phyloP scores from a whole-genome alignment of 1,140 invertebrate species.

The Platyscapa corneri region DNA sequence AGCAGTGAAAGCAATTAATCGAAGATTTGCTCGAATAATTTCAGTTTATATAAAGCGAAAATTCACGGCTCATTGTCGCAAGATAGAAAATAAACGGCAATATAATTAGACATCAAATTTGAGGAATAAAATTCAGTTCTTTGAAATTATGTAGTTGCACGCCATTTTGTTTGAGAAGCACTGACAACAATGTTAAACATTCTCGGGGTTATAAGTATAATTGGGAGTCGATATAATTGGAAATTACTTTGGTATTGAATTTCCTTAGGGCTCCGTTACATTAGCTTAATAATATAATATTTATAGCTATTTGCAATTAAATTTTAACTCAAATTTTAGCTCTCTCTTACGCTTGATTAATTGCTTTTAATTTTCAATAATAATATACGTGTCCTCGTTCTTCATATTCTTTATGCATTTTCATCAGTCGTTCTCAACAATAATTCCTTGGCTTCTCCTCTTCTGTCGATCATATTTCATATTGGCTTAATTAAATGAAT shows the following conservation, averaged over 20 bases:
- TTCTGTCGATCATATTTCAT: not conserved
- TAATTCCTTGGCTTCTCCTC: not conserved
- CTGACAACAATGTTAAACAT: not conserved
- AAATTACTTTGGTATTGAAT: not conserved
- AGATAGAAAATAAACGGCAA: not conserved
- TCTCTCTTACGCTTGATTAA: not conserved
- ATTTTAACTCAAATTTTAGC: not conserved
- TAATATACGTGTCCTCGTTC: not conserved
- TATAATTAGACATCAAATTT: not conserved
- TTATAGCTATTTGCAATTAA: not conserved
- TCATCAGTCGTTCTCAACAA: not conserved
- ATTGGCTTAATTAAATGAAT: not conserved
- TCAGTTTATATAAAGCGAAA: not conserved
- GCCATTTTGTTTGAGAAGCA: not conserved
- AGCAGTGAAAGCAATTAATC: not conserved
- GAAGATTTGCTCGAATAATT: not conserved
- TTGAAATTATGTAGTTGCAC: not conserved
- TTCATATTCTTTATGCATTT: not conserved
- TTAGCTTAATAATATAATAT: not conserved
- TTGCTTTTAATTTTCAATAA: not conserved
- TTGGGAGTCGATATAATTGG: no score
- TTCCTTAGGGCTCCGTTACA: not conserved
- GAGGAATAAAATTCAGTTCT: not conserved
- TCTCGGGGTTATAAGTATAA: not conserved
- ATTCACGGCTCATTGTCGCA: not conserved